Percentiles rank a stretch among this genome's conserved stretches.
These are phyloP conservation scores for Chymomyza caudatula DNA, from an alignment of 2,888 invertebrate species.

Conservation along the genomic window DNA sequence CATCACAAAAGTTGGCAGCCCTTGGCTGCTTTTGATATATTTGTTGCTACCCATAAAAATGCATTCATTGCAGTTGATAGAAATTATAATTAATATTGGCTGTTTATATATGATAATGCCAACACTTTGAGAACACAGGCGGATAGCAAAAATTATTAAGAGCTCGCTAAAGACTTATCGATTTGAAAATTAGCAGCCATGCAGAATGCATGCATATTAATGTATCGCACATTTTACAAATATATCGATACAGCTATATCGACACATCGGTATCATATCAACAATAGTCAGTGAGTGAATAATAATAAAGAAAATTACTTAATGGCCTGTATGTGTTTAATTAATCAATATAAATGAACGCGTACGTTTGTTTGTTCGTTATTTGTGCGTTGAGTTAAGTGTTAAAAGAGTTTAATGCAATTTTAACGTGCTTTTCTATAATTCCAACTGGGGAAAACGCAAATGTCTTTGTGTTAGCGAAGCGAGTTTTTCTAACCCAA, in stretches of 20 bases:
- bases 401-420: no score
- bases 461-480: background rate
- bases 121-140: no score
- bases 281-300: background rate
- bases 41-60: no score
- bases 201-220: no score
- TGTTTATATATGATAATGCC: no score
- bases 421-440: background rate
- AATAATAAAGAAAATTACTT: background rate
- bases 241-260: background rate
- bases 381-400: background rate
- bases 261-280: background rate
- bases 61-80: no score
- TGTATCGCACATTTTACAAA: background rate
- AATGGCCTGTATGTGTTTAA: background rate
- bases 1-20: no score
- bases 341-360: background rate
- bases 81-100: no score
- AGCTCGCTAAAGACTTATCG: background rate
- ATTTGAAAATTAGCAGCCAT: background rate
- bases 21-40: no score
- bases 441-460: background rate
- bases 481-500: background rate
- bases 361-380: background rate
- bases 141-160: no score